These are phyloP conservation scores for Oreochromis grahami DNA, from an alignment of 2,797 vertebrate genomes.

Conservation along the genomic window DNA sequence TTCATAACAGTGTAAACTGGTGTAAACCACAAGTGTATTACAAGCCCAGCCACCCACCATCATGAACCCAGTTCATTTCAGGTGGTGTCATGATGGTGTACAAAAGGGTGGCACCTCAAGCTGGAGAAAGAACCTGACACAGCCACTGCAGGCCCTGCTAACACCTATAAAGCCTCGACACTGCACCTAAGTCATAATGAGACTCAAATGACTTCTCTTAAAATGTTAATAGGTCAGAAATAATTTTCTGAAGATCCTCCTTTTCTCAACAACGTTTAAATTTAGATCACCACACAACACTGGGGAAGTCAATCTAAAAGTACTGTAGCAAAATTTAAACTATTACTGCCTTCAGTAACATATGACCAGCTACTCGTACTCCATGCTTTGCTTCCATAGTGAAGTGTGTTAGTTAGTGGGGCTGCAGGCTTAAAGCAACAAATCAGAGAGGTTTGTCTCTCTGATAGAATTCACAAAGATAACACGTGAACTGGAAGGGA, in stretches of 20 bases:
- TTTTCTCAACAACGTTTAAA: not conserved
- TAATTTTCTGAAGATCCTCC: not conserved
- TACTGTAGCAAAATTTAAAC: accelerated
- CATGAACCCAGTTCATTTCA: not conserved
- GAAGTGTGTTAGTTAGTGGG: not conserved
- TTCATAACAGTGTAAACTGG: not conserved
- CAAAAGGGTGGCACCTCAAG: not conserved
- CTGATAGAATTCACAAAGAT: not conserved
- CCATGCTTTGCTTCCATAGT: not conserved
- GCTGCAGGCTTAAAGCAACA: not conserved
- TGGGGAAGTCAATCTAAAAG: not conserved
- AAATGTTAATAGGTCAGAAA: not conserved
- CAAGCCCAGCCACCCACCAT: not conserved
- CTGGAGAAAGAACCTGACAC: not conserved
- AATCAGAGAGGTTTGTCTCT: not conserved
- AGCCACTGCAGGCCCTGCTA: not conserved
- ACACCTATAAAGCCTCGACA: not conserved
- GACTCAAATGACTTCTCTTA: not conserved
- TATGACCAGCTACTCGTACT: not conserved
- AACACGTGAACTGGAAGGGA: not conserved
- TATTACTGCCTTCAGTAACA: not conserved
- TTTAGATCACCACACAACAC: not conserved
- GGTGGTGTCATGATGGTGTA: not conserved
- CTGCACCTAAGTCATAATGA: not conserved
- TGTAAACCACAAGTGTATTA: not conserved